These are phyloP conservation scores for Pao palembangensis DNA, from an alignment of 2,113 vertebrate species.

Conservation along the genomic window DNA sequence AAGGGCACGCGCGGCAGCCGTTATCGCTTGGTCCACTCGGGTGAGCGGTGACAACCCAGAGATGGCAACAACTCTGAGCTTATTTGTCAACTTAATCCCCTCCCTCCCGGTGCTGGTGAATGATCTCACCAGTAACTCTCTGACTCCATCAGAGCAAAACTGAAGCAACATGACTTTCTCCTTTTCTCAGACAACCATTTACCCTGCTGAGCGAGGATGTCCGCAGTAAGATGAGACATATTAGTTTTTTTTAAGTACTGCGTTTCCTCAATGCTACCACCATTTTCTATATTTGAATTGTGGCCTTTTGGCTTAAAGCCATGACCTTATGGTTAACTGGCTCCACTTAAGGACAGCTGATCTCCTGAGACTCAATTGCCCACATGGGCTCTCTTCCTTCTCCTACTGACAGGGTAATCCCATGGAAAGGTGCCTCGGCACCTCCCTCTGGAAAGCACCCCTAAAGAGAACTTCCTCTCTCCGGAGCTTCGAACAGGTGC, in stretches of 20 bases:
- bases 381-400: slow-evolving; percentile 14
- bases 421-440: slow-evolving; percentile 41
- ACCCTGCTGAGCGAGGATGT: slow-evolving; percentile 25
- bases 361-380: slow-evolving; percentile 30
- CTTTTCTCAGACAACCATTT: background rate
- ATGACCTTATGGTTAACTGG: slow-evolving; percentile 11
- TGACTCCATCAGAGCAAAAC: slow-evolving; percentile 36
- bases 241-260: slow-evolving; percentile 49
- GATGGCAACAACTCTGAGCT: slow-evolving; percentile 27
- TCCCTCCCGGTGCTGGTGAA: slow-evolving; percentile 21
- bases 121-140: slow-evolving; percentile 45
- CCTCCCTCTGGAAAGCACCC: background rate
- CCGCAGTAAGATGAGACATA: slow-evolving; percentile 53
- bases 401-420: slow-evolving; percentile 41
- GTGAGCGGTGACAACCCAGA: slow-evolving; percentile 19
- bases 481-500: slow-evolving; percentile 45
- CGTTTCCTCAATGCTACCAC: slow-evolving; percentile 17
- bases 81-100: slow-evolving; percentile 10
- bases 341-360: slow-evolving; percentile 27
- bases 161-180: slow-evolving; percentile 27
- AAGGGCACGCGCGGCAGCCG: slow-evolving; percentile 44
- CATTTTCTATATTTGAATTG: slow-evolving; percentile 18
- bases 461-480: slow-evolving; percentile 15
- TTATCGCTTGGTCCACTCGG: slow-evolving; percentile 37
- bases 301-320: slow-evolving; percentile 7